A percentile compares a stretch with the other conserved stretches of the same genome.
These are phyloP conservation scores for Macrotrachela quadricornifera DNA, from an alignment of 1,140 invertebrate species.

Conservation along the genomic window DNA sequence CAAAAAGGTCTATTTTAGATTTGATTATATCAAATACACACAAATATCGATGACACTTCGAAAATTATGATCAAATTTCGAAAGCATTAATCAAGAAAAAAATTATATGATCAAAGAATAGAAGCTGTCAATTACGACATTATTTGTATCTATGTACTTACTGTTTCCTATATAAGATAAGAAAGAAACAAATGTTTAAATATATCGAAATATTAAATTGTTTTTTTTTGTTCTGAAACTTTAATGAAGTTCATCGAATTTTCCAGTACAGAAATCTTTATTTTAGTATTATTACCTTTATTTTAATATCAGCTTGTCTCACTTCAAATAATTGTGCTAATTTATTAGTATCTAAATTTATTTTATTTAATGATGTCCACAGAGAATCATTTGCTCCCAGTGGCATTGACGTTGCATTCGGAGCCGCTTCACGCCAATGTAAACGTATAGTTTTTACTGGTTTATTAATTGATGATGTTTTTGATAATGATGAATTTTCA, in stretches of 20 bases:
- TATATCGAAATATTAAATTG: background rate
- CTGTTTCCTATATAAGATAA: background rate
- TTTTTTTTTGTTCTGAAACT: background rate
- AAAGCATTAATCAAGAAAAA: background rate
- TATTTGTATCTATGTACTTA: background rate
- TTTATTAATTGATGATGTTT: constrained; percentile 16
- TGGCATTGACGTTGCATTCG: background rate
- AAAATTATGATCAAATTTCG: background rate
- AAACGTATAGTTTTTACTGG: constrained; percentile 26
- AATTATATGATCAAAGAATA: background rate
- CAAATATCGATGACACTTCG: no score
- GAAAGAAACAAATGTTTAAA: background rate
- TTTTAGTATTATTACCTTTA: constrained; percentile 38
- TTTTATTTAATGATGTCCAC: constrained; percentile 68
- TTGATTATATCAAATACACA: no score
- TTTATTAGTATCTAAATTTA: constrained; percentile 62
- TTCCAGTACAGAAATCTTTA: background rate
- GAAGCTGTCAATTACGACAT: background rate
- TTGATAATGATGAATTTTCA: constrained; percentile 26
- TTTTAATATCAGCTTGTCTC: constrained; percentile 74
- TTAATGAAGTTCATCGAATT: background rate
- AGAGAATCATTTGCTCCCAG: constrained; percentile 48
- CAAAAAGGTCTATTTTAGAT: no score
- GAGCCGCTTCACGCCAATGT: constrained; percentile 77
- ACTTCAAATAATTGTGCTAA: constrained; percentile 91